A percentile compares a stretch with the other conserved stretches of the same genome.
These are phyloP conservation scores for Leptosomus discolor DNA, from an alignment of 2,113 vertebrate species.

Conservation along the genomic window DNA sequence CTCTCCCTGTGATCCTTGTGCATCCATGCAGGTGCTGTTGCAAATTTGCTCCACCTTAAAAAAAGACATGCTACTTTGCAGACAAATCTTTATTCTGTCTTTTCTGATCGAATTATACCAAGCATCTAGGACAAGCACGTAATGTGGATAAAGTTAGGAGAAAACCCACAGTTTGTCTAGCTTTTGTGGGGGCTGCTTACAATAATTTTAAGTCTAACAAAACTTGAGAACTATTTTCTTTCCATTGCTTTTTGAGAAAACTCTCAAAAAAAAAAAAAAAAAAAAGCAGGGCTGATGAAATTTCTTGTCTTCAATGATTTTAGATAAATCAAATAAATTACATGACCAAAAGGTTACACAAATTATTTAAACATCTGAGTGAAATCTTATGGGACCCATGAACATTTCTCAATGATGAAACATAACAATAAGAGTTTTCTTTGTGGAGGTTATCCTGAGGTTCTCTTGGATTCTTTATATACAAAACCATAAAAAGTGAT, in stretches of 20 bases:
- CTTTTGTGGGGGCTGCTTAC: not conserved
- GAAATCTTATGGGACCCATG: constrained; percentile 56
- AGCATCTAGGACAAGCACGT: not conserved
- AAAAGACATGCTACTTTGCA: accelerated
- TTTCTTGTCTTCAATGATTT: constrained; percentile 47
- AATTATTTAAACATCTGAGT: constrained; percentile 68
- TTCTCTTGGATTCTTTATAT: constrained; percentile 9
- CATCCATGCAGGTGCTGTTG: not conserved
- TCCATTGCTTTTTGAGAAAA: not conserved
- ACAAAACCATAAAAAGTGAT: constrained; percentile 22
- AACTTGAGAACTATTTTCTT: not conserved
- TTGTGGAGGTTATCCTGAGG: constrained; percentile 36
- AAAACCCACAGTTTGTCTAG: not conserved
- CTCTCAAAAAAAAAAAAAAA: constrained; percentile 40
- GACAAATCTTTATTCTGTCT: not conserved
- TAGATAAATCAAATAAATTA: constrained; percentile 69
- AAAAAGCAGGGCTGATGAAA: constrained; percentile 37
- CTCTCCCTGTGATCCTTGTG: not conserved
- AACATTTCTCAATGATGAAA: constrained; percentile 64
- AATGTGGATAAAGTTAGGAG: not conserved
- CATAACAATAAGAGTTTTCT: constrained; percentile 59
- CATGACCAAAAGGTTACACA: constrained; percentile 61
- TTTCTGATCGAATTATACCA: not conserved
- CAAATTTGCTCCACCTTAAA: not conserved
- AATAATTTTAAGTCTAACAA: not conserved